Evolutionary conservation across 2,888 invertebrate genomes (phyloP), one percentile per base, ranked within the genome.

Genomic region (Netelia inedita): DNA sequence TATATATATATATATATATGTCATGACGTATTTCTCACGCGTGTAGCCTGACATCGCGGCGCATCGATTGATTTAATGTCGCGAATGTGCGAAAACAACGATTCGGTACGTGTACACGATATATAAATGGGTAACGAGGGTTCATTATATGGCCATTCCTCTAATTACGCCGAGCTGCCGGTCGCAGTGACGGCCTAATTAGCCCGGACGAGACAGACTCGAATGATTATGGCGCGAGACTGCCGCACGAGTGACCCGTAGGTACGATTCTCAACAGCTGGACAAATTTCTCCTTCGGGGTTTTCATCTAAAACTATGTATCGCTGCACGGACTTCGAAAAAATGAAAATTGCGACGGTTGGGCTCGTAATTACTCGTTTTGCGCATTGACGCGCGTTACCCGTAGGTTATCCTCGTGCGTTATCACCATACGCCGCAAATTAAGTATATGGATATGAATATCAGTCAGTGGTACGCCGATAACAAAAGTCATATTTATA

Each of bases 231-330:
- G 41, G 79, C 53, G 46, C n/a, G 41, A 71, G 53, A 9, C 65
- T 46, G 1, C 43, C 41, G 57, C 50, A 16, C 28, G 23, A 19
- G 21, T 21, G 53, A 55, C 35, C 35, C 8, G 50, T 16, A 35
- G 61, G 86, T 16, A 35, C 65, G 86, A 79, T 53, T 57, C 85
- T 87, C 82, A 74, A 50, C 73, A 75, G 65, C 72, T 73, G 85
- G 85, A 84, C 84, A 88, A 90, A 89, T 89, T 88, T 90, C 87
- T 87, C 41, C 16, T 55, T 21, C 35, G 2, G 41, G n/a, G 19
- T 14, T 73, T 46, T 6, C 35, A 21, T 74, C 50, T 23, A 10
- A 50, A 16, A 65, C 19, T 41, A 41, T 43, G 35, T 35, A 19
- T 53, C 23, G 14, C 21, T 46, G 59, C 9, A 8, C 23, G 14